A percentile compares a stretch with the other conserved stretches of the same genome.
phyloP scores from a whole-genome alignment of 2,888 invertebrate species.

The Nineta flava region DNA sequence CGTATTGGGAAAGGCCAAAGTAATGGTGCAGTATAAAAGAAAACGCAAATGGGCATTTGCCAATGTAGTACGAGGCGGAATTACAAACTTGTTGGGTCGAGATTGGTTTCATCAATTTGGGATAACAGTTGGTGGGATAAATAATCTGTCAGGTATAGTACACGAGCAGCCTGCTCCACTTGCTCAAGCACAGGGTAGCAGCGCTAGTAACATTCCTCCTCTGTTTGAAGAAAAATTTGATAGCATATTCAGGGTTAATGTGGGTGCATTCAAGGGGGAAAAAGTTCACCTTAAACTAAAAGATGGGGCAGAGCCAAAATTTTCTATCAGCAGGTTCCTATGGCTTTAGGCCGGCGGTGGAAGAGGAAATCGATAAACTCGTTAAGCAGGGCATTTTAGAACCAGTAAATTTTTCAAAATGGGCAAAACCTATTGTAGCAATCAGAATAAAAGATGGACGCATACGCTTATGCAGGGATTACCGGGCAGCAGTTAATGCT shows the following conservation, averaged over 20 bases:
- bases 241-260: neutral
- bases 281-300: neutral
- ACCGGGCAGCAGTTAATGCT: slow-evolving; percentile 18
- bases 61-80: neutral
- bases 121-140: neutral
- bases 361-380: slow-evolving; percentile 13
- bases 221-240: neutral
- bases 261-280: neutral
- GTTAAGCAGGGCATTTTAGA: slow-evolving; percentile 13
- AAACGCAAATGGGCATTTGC: neutral
- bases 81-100: neutral
- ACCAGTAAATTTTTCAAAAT: slow-evolving; percentile 12
- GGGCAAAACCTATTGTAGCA: slow-evolving; percentile 18
- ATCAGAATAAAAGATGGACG: slow-evolving; percentile 15
- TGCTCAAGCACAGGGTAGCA: too few relatives aligned
- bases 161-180: too few relatives aligned
- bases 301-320: neutral
- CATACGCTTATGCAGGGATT: slow-evolving; percentile 17
- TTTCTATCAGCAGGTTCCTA: too few relatives aligned
- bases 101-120: neutral
- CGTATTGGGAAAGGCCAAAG: neutral
- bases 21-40: neutral
- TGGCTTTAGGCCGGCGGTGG: slow-evolving; percentile 8
- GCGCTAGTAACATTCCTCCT: neutral
- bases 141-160: too few relatives aligned